These are phyloP conservation scores for Drosophila ohnishii DNA, from an alignment of 1,140 invertebrate genomes.

Conservation along the genomic window DNA sequence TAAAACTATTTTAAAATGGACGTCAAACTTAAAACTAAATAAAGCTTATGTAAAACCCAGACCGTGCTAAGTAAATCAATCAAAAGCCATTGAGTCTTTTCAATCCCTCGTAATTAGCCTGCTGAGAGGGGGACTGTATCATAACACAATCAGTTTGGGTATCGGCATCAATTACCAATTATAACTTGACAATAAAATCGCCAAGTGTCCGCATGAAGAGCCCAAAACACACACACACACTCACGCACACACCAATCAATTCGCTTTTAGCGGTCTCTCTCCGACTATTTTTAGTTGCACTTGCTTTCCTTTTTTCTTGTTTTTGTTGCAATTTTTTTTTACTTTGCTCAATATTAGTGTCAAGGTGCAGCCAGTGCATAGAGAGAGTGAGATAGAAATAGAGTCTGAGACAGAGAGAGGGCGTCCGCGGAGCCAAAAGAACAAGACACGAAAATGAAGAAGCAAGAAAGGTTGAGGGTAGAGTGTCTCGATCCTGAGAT, in stretches of 20 bases:
- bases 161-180: constrained; percentile 50
- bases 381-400: constrained; percentile 36
- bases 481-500: not conserved
- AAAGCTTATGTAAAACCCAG: constrained; percentile 19
- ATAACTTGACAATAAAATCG: constrained; percentile 56
- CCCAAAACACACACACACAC: constrained; percentile 8
- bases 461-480: constrained; percentile 7
- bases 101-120: constrained; percentile 31
- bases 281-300: constrained; percentile 76
- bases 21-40: not conserved
- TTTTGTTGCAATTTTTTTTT: constrained; percentile 39
- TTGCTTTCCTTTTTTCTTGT: constrained; percentile 42
- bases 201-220: constrained; percentile 46
- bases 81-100: constrained; percentile 18
- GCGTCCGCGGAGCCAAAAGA: constrained; percentile 35
- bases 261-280: constrained; percentile 61
- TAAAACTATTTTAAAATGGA: not conserved
- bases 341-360: constrained; percentile 75
- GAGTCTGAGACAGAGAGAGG: constrained; percentile 22
- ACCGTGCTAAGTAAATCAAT: constrained; percentile 15
- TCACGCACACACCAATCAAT: constrained; percentile 51
- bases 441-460: constrained; percentile 49
- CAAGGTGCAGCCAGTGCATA: constrained; percentile 69
- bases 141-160: constrained; percentile 42
- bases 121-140: constrained; percentile 9